These are phyloP conservation scores for Rhagoletis pomonella DNA, from an alignment of 1,140 invertebrate species.

Conservation along the genomic window DNA sequence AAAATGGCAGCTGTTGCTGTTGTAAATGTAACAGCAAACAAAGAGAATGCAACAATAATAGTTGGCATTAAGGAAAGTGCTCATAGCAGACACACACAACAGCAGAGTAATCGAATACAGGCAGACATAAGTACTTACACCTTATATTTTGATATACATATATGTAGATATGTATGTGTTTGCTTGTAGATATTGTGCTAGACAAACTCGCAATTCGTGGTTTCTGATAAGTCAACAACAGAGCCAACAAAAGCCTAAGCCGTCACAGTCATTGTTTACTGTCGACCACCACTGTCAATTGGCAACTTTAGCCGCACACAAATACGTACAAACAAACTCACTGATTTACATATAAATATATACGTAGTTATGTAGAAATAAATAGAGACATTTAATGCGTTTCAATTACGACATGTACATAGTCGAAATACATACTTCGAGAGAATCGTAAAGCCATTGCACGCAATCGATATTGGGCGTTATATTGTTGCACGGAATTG, in stretches of 20 bases:
- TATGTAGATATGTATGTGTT: background rate
- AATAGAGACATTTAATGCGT: too few species aligned
- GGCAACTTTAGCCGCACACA: background rate
- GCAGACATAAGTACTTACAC: too few species aligned
- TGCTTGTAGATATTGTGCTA: background rate
- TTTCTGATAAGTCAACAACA: background rate
- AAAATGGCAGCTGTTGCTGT: background rate
- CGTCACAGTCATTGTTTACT: background rate
- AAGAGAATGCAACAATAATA: background rate
- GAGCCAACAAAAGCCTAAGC: background rate
- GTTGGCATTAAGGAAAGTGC: background rate
- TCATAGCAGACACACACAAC: background rate
- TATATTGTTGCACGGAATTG: too few species aligned
- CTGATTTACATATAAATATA: background rate
- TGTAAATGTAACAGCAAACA: background rate
- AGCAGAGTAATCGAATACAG: too few species aligned
- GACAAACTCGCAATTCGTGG: background rate
- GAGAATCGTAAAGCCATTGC: too few species aligned
- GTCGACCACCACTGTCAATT: conserved; percentile 19
- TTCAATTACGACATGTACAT: too few species aligned
- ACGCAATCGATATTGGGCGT: too few species aligned
- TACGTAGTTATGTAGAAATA: too few species aligned
- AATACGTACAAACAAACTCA: background rate
- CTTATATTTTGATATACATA: background rate
- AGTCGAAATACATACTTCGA: too few species aligned